phyloP scores from a whole-genome alignment of 1,140 invertebrate species.

The Cydia pomonella region DNA sequence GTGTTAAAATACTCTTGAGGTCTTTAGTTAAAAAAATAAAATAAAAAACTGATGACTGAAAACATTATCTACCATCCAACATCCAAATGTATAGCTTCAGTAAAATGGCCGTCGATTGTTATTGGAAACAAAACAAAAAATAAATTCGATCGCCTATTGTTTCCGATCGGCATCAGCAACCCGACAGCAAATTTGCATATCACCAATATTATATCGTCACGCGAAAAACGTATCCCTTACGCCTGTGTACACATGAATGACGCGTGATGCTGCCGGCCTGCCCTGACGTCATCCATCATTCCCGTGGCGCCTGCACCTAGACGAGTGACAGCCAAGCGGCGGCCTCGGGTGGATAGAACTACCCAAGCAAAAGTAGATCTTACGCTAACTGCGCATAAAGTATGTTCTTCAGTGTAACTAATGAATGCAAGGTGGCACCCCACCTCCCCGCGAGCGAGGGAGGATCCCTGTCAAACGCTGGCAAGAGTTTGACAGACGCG shows the following conservation, averaged over 20 bases:
- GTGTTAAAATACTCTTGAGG: no score
- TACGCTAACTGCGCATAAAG: conserved; percentile 40
- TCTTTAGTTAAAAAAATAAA: no score
- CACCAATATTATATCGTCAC: conserved; percentile 80
- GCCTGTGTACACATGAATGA: conserved; percentile 80
- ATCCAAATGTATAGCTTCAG: not conserved
- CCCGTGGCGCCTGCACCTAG: conserved; percentile 78
- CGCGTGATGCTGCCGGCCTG: conserved; percentile 79
- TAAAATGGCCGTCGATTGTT: conserved; percentile 3
- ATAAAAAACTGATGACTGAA: not conserved
- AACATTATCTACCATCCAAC: not conserved
- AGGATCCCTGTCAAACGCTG: conserved; percentile 79
- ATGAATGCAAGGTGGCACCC: conserved; percentile 63
- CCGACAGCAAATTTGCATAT: conserved; percentile 76
- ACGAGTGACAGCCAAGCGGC: conserved; percentile 66
- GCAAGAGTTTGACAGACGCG: conserved; percentile 80
- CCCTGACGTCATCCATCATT: conserved; percentile 80
- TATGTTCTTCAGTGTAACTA: conserved; percentile 36
- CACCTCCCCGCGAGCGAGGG: conserved; percentile 72
- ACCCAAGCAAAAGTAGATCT: conserved; percentile 42
- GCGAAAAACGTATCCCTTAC: conserved; percentile 80
- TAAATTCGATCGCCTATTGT: conserved; percentile 26
- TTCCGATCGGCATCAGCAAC: conserved; percentile 33
- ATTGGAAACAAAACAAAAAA: conserved; percentile 30
- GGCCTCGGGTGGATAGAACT: conserved; percentile 56